phyloP scores from a whole-genome alignment of 2,888 invertebrate species.

The Thumatha senex region DNA sequence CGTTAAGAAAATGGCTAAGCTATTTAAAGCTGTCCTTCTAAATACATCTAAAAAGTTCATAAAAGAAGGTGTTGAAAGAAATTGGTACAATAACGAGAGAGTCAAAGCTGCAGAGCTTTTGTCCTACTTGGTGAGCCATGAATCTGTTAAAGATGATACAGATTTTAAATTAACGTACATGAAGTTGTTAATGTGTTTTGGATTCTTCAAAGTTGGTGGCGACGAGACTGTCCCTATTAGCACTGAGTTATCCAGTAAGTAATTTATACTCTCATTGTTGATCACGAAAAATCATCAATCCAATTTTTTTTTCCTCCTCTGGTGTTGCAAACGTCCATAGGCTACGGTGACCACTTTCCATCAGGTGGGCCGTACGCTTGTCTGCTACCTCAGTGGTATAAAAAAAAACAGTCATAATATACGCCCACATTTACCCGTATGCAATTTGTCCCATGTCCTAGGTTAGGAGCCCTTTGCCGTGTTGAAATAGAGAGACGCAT shows the following conservation, averaged over 20 bases:
- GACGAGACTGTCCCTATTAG: slow-evolving; percentile 78
- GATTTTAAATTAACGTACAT: slow-evolving; percentile 87
- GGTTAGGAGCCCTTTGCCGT: no score
- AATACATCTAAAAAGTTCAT: slow-evolving; percentile 79
- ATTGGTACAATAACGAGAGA: slow-evolving; percentile 88
- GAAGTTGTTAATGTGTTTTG: slow-evolving; percentile 85
- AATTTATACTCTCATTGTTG: neutral
- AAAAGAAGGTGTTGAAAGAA: slow-evolving; percentile 75
- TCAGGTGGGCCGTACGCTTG: no score
- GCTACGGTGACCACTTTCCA: no score
- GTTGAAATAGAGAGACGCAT: no score
- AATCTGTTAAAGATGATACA: slow-evolving; percentile 78
- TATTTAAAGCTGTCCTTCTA: slow-evolving; percentile 85
- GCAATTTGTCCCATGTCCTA: neutral
- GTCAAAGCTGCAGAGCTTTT: slow-evolving; percentile 84
- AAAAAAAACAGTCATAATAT: no score
- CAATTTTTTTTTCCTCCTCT: neutral
- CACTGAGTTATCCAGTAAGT: slow-evolving; percentile 84
- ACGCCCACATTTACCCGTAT: no score
- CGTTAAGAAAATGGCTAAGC: slow-evolving; percentile 84
- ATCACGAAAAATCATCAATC: no score
- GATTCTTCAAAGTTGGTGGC: slow-evolving; percentile 84
- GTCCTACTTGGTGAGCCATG: slow-evolving; percentile 80
- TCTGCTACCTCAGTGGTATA: no score
- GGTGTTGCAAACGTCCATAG: no score